Evolutionary conservation across 2,797 vertebrate genomes (phyloP).

Genomic region (Danio albolineatus): DNA sequence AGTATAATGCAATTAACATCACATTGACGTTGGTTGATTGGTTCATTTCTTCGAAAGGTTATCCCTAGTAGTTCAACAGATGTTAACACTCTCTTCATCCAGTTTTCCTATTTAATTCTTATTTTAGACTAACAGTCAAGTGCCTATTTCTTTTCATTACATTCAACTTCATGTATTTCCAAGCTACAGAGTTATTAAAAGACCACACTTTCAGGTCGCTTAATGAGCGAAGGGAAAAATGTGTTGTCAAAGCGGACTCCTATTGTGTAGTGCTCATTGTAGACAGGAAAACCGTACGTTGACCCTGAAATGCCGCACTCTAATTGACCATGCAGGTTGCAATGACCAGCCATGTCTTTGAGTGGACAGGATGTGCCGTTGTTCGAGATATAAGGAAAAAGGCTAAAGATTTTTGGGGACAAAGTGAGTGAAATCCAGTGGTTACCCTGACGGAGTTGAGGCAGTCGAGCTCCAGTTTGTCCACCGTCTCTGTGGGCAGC

Average conservation of each 20-base stretch:
- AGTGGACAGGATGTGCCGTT: slow-evolving; percentile 52
- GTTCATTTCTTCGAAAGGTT: too few relatives aligned
- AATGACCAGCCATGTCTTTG: slow-evolving; percentile 45
- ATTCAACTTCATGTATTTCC: slow-evolving; percentile 24
- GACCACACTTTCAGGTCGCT: slow-evolving; percentile 42
- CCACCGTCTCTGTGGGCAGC: slow-evolving; percentile 81
- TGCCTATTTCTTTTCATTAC: background rate
- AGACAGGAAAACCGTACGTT: slow-evolving; percentile 60
- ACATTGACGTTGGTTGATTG: too few relatives aligned
- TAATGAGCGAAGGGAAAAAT: slow-evolving; percentile 43
- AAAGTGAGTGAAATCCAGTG: slow-evolving; percentile 15
- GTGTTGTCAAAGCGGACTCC: slow-evolving; percentile 27
- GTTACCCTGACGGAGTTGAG: slow-evolving; percentile 88
- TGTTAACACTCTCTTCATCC: too few relatives aligned
- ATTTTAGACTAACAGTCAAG: background rate
- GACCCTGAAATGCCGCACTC: slow-evolving; percentile 56
- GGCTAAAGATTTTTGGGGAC: slow-evolving; percentile 1
- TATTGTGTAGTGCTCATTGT: slow-evolving; percentile 58
- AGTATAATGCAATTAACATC: too few relatives aligned
- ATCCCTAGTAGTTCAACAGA: too few relatives aligned
- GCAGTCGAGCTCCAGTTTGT: slow-evolving; percentile 85
- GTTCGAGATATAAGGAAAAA: slow-evolving; percentile 38
- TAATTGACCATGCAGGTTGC: slow-evolving; percentile 56
- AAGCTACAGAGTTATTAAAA: slow-evolving; percentile 36
- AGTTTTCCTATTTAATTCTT: too few relatives aligned